Base-by-base conservation (phyloP, 2,797 vertebrate species). In the Onychomys torridus region DNA sequence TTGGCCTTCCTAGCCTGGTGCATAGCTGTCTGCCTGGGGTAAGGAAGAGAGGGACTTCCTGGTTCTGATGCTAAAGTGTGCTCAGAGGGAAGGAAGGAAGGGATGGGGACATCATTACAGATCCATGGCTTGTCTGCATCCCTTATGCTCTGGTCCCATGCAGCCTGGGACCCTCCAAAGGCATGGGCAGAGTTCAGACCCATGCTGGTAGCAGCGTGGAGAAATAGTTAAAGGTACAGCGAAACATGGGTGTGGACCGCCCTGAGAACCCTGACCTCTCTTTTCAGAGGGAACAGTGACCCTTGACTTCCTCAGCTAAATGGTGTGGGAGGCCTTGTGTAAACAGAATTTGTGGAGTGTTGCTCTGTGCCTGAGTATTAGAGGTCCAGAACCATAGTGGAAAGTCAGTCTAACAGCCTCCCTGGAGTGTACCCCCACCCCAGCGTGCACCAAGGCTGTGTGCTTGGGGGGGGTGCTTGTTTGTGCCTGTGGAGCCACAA, bases 321-420 rank as follows among this genome's bases (percentile, higher is more conserved):
- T 76, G 84, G 57, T 1, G 6, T 63, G 13, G 84, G n/a, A 92
- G 78, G 82, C 71, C 89, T 85, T 89, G 57, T 83, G 61, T 93
- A 95, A 97, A 96, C 52, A 97, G 81, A 52, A 91, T 14, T 34
- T 85, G 59, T 37, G 43, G 17, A 76, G 32, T 86, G 61, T 86
- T 57, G 21, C 43, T 78, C 55, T 34, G 73, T 37, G n/a, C 75
- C 89, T 57, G 14, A 37, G 46, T 78, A 16, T 6, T 55, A 57
- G 73, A 59, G 4, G 37, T 71, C 55, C 37, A 67, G 46, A 84
- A 34, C 40, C 9, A 37, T 32, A 34, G 34, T 52, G 10, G 16
- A 40, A 37, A 57, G 40, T n/a, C 43, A 9, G 25, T 46, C 37
- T 43, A 34, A 55, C 43, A 49, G 43, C 49, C 76, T 81, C n/a